phyloP scores from a whole-genome alignment of 2,888 invertebrate genomes.

The Seira sanloemensis region DNA sequence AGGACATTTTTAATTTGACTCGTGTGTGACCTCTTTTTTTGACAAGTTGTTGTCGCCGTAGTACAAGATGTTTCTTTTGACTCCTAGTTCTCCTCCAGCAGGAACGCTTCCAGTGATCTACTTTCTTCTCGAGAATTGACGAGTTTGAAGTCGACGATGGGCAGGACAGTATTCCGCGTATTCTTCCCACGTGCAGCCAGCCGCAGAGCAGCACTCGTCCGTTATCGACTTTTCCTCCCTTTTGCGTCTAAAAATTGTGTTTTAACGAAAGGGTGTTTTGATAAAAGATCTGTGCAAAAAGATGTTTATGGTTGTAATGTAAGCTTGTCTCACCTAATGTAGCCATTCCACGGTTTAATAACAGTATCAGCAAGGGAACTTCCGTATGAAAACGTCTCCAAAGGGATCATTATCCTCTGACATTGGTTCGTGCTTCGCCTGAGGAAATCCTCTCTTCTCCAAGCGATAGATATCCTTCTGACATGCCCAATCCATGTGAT shows the following conservation, averaged over 20 bases:
- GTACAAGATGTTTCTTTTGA: no score
- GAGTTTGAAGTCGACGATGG: conserved; percentile 75
- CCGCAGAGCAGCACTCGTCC: conserved; percentile 79
- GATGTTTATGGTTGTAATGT: conserved; percentile 7
- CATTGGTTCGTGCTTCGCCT: conserved; percentile 22
- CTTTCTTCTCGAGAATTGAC: conserved; percentile 51
- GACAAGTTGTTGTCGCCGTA: no score
- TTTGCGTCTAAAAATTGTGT: conserved; percentile 68
- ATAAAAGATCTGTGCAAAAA: conserved; percentile 15
- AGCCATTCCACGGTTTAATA: conserved; percentile 73
- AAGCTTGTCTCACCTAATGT: conserved; percentile 62
- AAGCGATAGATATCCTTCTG: conserved; percentile 80
- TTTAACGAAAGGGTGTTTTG: no score
- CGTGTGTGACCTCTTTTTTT: no score
- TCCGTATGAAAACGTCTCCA: conserved; percentile 68
- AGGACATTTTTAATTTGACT: no score
- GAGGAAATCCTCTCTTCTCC: conserved; percentile 69
- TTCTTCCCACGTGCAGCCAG: conserved; percentile 81
- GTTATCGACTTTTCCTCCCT: conserved; percentile 77
- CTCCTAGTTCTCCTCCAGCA: no score
- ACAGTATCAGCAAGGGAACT: conserved; percentile 68
- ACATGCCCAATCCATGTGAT: conserved; percentile 81
- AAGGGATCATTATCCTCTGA: conserved; percentile 31
- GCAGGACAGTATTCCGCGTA: conserved; percentile 82
- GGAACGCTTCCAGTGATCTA: no score